Conservation (phyloP, 2,888 invertebrate species). For the Hirtodrosophila alboralis region DNA sequence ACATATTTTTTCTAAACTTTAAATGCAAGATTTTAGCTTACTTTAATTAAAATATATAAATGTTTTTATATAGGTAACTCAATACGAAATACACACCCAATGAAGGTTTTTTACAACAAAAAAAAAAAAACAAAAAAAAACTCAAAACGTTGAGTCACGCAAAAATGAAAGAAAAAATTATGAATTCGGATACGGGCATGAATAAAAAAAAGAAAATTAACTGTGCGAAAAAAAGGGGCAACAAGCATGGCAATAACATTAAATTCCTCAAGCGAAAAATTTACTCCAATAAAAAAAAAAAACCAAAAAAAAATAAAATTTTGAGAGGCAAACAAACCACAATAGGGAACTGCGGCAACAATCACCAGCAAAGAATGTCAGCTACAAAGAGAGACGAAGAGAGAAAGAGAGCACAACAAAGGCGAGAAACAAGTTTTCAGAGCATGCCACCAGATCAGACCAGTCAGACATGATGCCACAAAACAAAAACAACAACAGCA, state of each 20-base stretch:
- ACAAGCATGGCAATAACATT: conserved; percentile 60
- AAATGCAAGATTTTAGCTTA: no score
- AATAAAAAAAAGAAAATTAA: conserved; percentile 51
- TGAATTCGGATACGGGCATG: conserved; percentile 32
- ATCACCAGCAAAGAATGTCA: conserved; percentile 74
- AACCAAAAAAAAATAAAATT: conserved; percentile 30
- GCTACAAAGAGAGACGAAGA: conserved; percentile 35
- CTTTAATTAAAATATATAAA: no score
- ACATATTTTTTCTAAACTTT: no score
- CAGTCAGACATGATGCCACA: conserved; percentile 70
- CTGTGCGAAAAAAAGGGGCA: conserved; percentile 69
- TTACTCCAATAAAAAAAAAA: conserved; percentile 70
- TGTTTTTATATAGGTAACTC: neutral
- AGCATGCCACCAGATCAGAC: conserved; percentile 72
- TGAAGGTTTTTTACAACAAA: conserved; percentile 18
- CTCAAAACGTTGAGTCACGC: conserved; percentile 48
- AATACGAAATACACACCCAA: neutral
- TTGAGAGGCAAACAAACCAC: conserved; percentile 34
- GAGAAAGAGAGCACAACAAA: conserved; percentile 49
- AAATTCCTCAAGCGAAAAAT: conserved; percentile 79
- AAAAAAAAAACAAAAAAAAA: no score
- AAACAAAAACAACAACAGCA: conserved; percentile 53
- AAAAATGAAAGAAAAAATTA: conserved; percentile 33
- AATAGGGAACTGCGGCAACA: conserved; percentile 57
- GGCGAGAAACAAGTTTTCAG: conserved; percentile 68